Evolutionary conservation across 2,888 invertebrate species (phyloP).

Genomic region (Beris morrisii): DNA sequence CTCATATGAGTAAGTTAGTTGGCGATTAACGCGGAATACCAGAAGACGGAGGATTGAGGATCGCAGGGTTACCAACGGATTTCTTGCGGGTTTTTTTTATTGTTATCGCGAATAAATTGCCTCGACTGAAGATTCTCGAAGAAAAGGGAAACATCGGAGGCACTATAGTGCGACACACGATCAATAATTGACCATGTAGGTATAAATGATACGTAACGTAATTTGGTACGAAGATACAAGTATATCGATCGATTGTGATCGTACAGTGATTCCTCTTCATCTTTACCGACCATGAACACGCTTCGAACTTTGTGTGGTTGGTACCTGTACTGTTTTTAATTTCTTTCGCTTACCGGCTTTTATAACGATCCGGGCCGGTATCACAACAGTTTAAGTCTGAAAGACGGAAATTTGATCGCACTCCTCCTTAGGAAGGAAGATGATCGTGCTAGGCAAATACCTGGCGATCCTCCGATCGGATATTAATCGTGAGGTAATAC

Average conservation of each 20-base stretch:
- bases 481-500: slow-evolving; percentile 8
- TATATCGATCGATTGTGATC: slow-evolving; percentile 1
- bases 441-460: too few species aligned
- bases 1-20: neutral
- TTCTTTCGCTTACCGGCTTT: too few species aligned
- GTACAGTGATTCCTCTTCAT: slow-evolving; percentile 13
- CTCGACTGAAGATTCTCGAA: slow-evolving; percentile 9
- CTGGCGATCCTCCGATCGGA: too few species aligned
- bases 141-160: slow-evolving; percentile 7
- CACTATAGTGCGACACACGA: slow-evolving; percentile 24
- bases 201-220: neutral
- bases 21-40: slow-evolving; percentile 8
- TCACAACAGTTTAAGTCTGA: too few species aligned
- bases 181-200: slow-evolving; percentile 19
- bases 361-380: too few species aligned
- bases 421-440: too few species aligned
- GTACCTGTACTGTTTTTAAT: too few species aligned
- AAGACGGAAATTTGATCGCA: too few species aligned
- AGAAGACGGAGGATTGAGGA: slow-evolving; percentile 6
- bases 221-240: neutral
- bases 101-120: slow-evolving; percentile 19
- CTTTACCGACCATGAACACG: slow-evolving; percentile 11
- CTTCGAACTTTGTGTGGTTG: neutral
- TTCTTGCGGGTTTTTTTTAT: neutral
- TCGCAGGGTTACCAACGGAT: neutral